A percentile compares a stretch with the other conserved stretches of the same genome.
These are phyloP conservation scores for Plectrocnemia conspersa DNA, from an alignment of 1,140 invertebrate species.

Conservation along the genomic window DNA sequence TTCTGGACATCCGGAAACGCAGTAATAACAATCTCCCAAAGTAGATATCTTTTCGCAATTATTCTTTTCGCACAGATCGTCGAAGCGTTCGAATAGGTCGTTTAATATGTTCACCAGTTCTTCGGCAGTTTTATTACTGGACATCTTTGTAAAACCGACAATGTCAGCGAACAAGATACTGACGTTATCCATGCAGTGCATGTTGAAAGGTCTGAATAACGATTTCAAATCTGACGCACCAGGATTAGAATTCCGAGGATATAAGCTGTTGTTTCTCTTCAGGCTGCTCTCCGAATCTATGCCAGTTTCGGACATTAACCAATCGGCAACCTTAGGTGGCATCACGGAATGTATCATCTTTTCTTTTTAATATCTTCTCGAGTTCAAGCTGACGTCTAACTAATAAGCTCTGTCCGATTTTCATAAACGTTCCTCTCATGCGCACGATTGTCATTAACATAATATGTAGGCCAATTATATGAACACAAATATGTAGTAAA, in stretches of 20 bases:
- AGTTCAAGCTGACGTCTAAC: conserved; percentile 83
- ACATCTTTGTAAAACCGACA: conserved; percentile 96
- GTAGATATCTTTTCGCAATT: conserved; percentile 93
- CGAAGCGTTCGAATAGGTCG: conserved; percentile 94
- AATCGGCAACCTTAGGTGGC: conserved; percentile 86
- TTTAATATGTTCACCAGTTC: conserved; percentile 86
- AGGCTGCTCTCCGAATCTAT: conserved; percentile 47
- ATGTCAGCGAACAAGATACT: conserved; percentile 98
- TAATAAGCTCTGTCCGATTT: conserved; percentile 87
- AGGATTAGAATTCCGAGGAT: conserved; percentile 51
- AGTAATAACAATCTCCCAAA: conserved; percentile 93
- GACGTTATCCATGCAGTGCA: conserved; percentile 93
- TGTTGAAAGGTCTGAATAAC: conserved; percentile 88
- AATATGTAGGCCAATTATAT: conserved; percentile 89
- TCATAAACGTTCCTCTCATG: conserved; percentile 93
- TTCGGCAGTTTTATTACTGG: conserved; percentile 89
- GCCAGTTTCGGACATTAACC: conserved; percentile 73
- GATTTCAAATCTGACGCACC: conserved; percentile 69
- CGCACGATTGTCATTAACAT: conserved; percentile 88
- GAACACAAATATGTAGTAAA: conserved; percentile 82
- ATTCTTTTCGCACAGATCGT: conserved; percentile 74
- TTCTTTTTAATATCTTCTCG: conserved; percentile 91
- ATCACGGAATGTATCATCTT: conserved; percentile 98
- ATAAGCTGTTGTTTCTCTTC: conserved; percentile 44
- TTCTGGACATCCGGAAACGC: conserved; percentile 88